Conservation (phyloP, 1,140 invertebrate species). For the Caenorhabditis brenneri region DNA sequence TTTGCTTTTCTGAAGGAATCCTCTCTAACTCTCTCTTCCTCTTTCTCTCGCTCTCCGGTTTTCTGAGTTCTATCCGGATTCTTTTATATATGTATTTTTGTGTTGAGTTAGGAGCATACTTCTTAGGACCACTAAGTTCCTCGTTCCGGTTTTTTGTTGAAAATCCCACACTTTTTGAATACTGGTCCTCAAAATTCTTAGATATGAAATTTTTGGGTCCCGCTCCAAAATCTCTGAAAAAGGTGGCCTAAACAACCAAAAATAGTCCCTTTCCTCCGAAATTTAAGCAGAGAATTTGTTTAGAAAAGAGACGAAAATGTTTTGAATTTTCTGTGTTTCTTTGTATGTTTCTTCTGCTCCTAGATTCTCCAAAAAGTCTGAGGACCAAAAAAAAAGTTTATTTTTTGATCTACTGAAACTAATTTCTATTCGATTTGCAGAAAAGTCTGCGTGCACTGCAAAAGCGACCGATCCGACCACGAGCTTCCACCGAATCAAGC, state of each 20-base stretch:
- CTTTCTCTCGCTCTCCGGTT: neutral
- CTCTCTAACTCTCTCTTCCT: neutral
- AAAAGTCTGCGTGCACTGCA: constrained; percentile 71
- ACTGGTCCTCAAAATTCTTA: neutral
- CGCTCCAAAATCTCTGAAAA: too few species aligned
- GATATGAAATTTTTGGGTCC: too few species aligned
- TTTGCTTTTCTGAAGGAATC: neutral
- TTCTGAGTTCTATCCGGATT: neutral
- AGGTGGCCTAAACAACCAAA: too few species aligned
- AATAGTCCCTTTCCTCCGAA: neutral
- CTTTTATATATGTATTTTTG: neutral
- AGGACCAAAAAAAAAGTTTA: too few species aligned
- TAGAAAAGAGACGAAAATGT: neutral
- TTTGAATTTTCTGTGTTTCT: too few species aligned
- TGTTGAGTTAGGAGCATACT: neutral
- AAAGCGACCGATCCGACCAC: constrained; percentile 69
- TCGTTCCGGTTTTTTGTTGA: too few species aligned
- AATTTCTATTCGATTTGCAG: constrained; percentile 57
- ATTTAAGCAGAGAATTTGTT: neutral
- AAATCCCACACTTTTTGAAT: too few species aligned
- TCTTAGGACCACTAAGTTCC: too few species aligned
- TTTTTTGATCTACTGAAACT: neutral
- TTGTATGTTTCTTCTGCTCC: too few species aligned
- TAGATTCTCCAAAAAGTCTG: too few species aligned
- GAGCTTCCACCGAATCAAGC: constrained; percentile 65